Evolutionary conservation across 2,888 invertebrate species (phyloP).

Genomic region (Trichogramma dendrolimi): DNA sequence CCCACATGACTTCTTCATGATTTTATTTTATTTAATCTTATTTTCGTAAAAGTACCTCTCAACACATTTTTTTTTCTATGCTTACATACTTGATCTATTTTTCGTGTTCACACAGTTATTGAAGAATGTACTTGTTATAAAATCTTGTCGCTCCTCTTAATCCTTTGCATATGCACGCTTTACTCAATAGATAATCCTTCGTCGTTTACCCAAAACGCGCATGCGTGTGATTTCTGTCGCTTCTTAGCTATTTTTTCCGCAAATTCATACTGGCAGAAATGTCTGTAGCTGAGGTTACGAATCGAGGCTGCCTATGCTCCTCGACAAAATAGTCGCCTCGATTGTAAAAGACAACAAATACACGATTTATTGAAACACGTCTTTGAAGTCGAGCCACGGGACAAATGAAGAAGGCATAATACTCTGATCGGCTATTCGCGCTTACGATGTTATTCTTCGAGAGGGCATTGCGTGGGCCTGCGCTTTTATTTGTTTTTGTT

Average conservation of each 20-base stretch:
- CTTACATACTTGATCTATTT: conserved; percentile 9
- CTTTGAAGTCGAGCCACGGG: conserved; percentile 8
- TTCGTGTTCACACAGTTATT: conserved; percentile 7
- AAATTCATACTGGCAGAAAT: too few relatives aligned
- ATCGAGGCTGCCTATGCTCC: neutral
- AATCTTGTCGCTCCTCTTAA: conserved; percentile 24
- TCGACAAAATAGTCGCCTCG: neutral
- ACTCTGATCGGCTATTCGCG: conserved; percentile 11
- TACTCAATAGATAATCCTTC: conserved; percentile 28
- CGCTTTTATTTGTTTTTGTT: conserved; percentile 15
- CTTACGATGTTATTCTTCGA: conserved; percentile 7
- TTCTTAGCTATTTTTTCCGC: conserved; percentile 17
- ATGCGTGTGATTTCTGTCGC: conserved; percentile 27
- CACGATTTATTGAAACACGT: conserved; percentile 3
- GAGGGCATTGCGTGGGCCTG: conserved; percentile 28
- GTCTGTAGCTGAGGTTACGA: too few relatives aligned
- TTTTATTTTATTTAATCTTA: conserved; percentile 3
- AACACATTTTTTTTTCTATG: conserved; percentile 1
- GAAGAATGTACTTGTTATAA: conserved; percentile 18
- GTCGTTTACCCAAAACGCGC: conserved; percentile 26
- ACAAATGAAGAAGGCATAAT: conserved; percentile 24
- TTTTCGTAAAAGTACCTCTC: conserved; percentile 12
- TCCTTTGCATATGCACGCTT: conserved; percentile 27
- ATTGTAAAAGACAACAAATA: neutral
- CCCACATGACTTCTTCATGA: conserved; percentile 16